These are phyloP conservation scores for Echinometra lucunter DNA, from an alignment of 53 echinoderm and acorn worm species.

Conservation along the genomic window DNA sequence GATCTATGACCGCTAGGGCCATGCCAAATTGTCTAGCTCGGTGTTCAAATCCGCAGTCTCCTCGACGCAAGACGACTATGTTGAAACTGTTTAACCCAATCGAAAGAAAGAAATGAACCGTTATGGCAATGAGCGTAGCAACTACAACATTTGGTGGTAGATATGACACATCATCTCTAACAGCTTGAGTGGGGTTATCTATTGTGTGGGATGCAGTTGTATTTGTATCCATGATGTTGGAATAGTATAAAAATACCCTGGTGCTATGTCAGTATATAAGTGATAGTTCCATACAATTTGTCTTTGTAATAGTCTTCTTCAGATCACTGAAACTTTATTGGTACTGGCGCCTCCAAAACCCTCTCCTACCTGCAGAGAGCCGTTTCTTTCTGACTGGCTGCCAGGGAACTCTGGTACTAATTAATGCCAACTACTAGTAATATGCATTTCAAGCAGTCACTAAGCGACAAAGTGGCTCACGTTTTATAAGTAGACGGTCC, in stretches of 20 bases:
- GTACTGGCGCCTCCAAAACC: not conserved
- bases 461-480: too few species aligned
- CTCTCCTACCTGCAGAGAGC: not conserved
- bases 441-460: too few species aligned
- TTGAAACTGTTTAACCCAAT: not conserved
- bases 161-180: not conserved
- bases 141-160: not conserved
- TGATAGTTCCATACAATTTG: not conserved
- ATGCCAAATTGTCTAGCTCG: not conserved
- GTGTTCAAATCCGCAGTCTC: slow-evolving; percentile 20
- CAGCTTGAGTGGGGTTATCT: not conserved
- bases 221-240: not conserved
- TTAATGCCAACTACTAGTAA: too few species aligned
- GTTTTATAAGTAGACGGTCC: too few species aligned
- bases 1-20: not conserved
- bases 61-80: not conserved
- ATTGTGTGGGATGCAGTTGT: not conserved
- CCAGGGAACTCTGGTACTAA: not conserved
- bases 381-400: not conserved
- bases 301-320: not conserved
- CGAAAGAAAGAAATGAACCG: not conserved
- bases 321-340: not conserved
- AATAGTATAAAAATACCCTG: too few species aligned
- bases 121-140: not conserved
- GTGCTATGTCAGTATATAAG: not conserved